Conservation (phyloP, 2,888 invertebrate species). For the Rhogogaster chlorosoma region DNA sequence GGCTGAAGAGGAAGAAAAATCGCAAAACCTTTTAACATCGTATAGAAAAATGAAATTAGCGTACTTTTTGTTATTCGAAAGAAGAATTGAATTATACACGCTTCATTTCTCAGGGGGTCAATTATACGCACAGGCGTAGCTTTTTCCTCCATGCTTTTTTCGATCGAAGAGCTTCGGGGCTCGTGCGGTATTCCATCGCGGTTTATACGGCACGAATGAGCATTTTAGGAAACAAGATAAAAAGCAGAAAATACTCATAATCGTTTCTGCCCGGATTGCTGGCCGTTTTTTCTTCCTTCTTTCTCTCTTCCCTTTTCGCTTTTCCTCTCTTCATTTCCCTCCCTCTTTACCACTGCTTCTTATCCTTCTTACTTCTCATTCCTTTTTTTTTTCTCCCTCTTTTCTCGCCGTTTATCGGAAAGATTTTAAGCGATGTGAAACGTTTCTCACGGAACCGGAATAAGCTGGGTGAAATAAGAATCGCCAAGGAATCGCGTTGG, state of each 20-base stretch:
- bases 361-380: background rate
- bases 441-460: constrained; percentile 29
- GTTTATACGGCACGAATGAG: background rate
- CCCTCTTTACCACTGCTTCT: background rate
- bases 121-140: background rate
- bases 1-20: background rate
- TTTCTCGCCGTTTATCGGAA: constrained; percentile 29
- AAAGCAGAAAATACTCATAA: background rate
- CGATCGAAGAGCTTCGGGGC: background rate
- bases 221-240: background rate
- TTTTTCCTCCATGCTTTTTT: background rate
- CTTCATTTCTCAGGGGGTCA: background rate
- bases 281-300: background rate
- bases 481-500: constrained; percentile 24
- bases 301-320: background rate
- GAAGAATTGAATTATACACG: background rate
- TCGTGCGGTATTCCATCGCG: background rate
- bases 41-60: background rate
- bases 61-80: background rate
- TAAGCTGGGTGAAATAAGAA: constrained; percentile 28
- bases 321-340: background rate
- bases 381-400: background rate
- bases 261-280: background rate
- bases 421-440: constrained; percentile 2
- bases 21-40: background rate